Base-by-base conservation (phyloP, 2,797 vertebrate species). In the Tenualosa ilisha region DNA sequence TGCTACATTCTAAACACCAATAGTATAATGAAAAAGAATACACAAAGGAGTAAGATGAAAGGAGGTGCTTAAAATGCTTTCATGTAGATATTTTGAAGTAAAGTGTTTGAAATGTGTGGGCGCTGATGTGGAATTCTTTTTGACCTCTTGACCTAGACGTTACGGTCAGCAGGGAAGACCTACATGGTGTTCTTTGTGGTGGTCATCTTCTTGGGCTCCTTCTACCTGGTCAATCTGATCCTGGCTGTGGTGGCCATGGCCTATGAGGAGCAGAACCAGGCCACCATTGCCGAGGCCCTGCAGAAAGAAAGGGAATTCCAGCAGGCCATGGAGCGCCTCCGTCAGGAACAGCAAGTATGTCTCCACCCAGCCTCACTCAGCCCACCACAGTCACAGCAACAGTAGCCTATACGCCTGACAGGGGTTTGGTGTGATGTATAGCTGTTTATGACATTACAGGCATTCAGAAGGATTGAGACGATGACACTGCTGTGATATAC, bases 151-250 rank as follows among this genome's bases (percentile, higher is more conserved):
- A 79, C 72, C 17, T 92, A 99, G 98, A 99, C 98, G 24, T 95
- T 99, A 86, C 95, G 98, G 85, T 98, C 98, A 0, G 97, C 97
- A 0, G 98, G 98, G 37, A 99, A 99, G 94, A 97, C 98, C 86
- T 99, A 99, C 94, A 99, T 99, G 98, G 97, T 99, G 86, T 99
- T 99, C 88, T 99, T 99, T 84, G 98, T 99, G 95, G 95, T 99
- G 82, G 98, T 99, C 90, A 99, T 99, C 91, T 99, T 99, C 92
- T 93, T 99, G 93, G 98, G 98, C 82, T 99, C 98, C 9, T 99
- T 99, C 95, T 99, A 99, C 93, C 93, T 99, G 92, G 89, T 99
- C 85, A 99, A 99, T 91, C 93, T 99, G 88, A 99, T 99, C 93
- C 92, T 99, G 93, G 98, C 98, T 1, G 98, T 99, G 89, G 98